Conservation (phyloP, 2,888 invertebrate genomes). For the Amiota mariae region DNA sequence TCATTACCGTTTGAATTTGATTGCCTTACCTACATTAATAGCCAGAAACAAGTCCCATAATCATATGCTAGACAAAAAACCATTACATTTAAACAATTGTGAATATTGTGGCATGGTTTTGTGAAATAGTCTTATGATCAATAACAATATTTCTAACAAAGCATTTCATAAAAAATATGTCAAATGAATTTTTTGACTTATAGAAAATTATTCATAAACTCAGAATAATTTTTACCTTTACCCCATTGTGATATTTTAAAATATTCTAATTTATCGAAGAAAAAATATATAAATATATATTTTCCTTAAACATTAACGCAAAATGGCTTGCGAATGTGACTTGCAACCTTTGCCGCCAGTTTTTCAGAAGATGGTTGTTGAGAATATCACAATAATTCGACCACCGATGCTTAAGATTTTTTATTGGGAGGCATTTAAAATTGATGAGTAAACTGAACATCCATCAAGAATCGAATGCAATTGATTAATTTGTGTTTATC, state of each 20-base stretch:
- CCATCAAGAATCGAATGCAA: background rate
- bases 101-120: too few species aligned
- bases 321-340: slow-evolving; percentile 20
- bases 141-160: background rate
- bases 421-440: slow-evolving; percentile 65
- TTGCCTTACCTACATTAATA: too few species aligned
- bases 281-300: background rate
- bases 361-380: slow-evolving; percentile 58
- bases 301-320: background rate
- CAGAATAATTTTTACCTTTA: background rate
- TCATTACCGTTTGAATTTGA: too few species aligned
- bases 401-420: slow-evolving; percentile 63
- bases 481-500: background rate
- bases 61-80: too few species aligned
- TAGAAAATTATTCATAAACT: background rate
- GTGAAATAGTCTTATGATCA: background rate
- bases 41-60: too few species aligned
- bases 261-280: background rate
- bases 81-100: too few species aligned
- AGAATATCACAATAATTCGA: slow-evolving; percentile 60
- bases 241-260: background rate
- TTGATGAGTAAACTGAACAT: slow-evolving; percentile 52
- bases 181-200: background rate
- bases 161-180: background rate
- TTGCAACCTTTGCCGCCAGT: slow-evolving; percentile 37